Evolutionary conservation across 2,888 invertebrate genomes (phyloP).

Genomic region (Eilema caniola): DNA sequence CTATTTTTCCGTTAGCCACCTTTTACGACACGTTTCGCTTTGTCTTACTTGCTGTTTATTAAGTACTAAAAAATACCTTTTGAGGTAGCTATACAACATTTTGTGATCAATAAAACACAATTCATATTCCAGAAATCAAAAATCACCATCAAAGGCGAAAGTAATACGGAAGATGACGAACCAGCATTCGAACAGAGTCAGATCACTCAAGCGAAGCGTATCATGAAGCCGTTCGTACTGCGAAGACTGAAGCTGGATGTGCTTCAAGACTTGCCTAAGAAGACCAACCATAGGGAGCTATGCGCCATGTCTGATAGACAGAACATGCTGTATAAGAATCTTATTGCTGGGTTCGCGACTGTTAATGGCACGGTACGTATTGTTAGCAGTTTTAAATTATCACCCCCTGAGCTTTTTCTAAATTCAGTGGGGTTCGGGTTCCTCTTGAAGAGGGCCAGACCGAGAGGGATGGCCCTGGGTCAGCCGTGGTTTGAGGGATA

Average conservation of each 20-base stretch:
- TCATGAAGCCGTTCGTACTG: conserved; percentile 98
- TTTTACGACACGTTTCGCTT: no score
- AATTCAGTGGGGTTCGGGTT: no score
- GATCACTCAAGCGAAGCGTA: conserved; percentile 96
- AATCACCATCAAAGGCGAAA: conserved; percentile 79
- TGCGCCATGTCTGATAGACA: conserved; percentile 91
- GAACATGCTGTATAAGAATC: conserved; percentile 90
- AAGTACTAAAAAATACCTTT: no score
- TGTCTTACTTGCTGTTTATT: no score
- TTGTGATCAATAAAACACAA: background rate
- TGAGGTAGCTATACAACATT: background rate
- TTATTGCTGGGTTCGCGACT: conserved; percentile 90
- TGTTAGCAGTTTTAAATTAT: no score
- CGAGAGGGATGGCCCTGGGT: no score
- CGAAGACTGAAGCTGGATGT: conserved; percentile 96
- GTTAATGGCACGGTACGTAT: conserved; percentile 85
- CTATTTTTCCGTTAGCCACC: no score
- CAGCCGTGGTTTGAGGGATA: no score
- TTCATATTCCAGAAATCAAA: conserved; percentile 82
- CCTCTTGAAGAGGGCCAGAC: no score
- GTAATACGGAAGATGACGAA: conserved; percentile 85
- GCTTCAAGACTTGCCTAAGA: conserved; percentile 93
- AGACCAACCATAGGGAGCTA: conserved; percentile 90
- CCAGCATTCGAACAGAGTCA: conserved; percentile 96
- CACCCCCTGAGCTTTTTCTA: no score